phyloP scores from a whole-genome alignment of 2,113 vertebrate genomes.

The Burhinus oedicnemus region DNA sequence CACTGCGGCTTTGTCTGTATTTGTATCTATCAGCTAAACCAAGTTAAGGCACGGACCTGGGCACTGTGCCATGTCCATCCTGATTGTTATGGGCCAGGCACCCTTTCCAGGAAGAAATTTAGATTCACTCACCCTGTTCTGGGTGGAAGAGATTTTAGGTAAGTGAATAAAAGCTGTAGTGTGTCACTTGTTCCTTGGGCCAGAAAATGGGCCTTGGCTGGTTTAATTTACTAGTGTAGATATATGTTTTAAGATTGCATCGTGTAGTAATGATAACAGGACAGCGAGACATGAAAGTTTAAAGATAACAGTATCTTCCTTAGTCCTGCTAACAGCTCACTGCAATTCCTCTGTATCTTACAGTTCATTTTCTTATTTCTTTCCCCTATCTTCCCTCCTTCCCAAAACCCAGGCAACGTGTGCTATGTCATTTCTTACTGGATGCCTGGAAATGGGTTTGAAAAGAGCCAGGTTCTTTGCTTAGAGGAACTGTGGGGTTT shows the following conservation, averaged over 20 bases:
- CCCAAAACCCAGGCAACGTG: neutral
- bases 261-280: constrained; percentile 18
- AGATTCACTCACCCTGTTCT: neutral
- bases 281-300: constrained; percentile 13
- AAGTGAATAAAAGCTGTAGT: neutral
- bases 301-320: constrained; percentile 43
- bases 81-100: neutral
- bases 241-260: constrained; percentile 40
- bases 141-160: neutral
- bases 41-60: neutral
- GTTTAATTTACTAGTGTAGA: constrained; percentile 45
- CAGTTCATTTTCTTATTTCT: neutral
- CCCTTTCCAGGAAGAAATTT: neutral
- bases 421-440: neutral
- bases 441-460: neutral
- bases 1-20: neutral
- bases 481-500: neutral
- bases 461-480: neutral
- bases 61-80: neutral
- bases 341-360: neutral
- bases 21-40: neutral
- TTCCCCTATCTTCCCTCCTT: neutral
- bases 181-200: neutral
- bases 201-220: constrained; percentile 26
- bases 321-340: neutral